These are phyloP conservation scores for Caranx ignobilis DNA, from an alignment of 2,113 vertebrate genomes.

Conservation along the genomic window DNA sequence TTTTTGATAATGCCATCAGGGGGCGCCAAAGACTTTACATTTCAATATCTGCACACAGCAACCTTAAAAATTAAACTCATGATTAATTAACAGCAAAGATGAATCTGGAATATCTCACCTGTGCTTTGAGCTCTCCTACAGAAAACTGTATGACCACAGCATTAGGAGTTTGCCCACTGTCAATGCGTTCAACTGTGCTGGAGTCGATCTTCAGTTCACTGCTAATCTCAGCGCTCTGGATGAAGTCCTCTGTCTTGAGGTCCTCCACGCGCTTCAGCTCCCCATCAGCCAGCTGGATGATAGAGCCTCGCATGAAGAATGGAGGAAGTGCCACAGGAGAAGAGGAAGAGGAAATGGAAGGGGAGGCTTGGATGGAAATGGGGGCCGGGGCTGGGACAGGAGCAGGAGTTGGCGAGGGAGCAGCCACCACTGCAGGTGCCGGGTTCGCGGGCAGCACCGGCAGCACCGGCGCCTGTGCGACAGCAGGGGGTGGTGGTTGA, in stretches of 20 bases:
- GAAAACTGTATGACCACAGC: constrained; percentile 97
- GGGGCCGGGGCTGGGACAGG: constrained; percentile 67
- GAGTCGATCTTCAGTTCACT: constrained; percentile 98
- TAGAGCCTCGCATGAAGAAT: constrained; percentile 98
- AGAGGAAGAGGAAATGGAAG: constrained; percentile 90
- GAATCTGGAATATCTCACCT: constrained; percentile 84
- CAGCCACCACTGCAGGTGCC: constrained; percentile 51
- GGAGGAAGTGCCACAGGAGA: constrained; percentile 89
- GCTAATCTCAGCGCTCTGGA: constrained; percentile 98
- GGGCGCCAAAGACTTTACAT: not conserved
- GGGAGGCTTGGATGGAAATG: constrained; percentile 80
- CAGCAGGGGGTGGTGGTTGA: constrained; percentile 49
- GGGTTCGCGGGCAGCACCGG: constrained; percentile 85
- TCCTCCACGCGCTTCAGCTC: constrained; percentile 98
- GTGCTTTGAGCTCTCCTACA: constrained; percentile 96
- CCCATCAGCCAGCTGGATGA: constrained; percentile 97
- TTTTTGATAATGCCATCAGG: not conserved
- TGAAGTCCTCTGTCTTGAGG: constrained; percentile 98
- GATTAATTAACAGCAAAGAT: not conserved
- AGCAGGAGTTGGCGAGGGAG: constrained; percentile 78
- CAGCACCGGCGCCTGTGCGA: constrained; percentile 80
- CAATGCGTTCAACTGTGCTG: constrained; percentile 97
- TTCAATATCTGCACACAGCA: not conserved
- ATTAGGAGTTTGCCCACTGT: constrained; percentile 91
- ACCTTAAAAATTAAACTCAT: not conserved